phyloP scores from a whole-genome alignment of 2,888 invertebrate species.

The Pteria penguin region DNA sequence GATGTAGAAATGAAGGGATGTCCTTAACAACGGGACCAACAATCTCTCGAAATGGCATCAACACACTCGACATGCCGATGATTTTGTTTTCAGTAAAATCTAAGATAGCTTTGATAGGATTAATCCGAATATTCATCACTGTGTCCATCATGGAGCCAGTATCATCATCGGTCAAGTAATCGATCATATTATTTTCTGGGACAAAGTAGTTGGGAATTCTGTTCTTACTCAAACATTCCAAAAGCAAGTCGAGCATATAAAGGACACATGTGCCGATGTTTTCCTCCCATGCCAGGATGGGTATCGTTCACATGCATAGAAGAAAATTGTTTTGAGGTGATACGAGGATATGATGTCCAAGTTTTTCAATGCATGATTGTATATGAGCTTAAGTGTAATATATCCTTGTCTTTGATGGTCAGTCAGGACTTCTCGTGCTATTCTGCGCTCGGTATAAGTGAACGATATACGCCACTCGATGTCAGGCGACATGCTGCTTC shows the following conservation, averaged over 20 bases:
- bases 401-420: constrained; percentile 47
- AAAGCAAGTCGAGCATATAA: constrained; percentile 42
- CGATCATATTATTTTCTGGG: constrained; percentile 50
- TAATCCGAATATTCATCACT: constrained; percentile 25
- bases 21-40: not conserved
- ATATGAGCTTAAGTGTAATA: constrained; percentile 41
- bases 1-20: not conserved
- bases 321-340: constrained; percentile 49
- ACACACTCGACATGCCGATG: not conserved
- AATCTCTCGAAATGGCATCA: not conserved
- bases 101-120: constrained; percentile 27
- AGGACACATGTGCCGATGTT: constrained; percentile 42
- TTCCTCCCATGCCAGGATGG: constrained; percentile 37
- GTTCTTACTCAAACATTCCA: constrained; percentile 33
- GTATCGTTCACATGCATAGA: constrained; percentile 55
- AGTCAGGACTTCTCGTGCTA: constrained; percentile 42
- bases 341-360: constrained; percentile 31
- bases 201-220: constrained; percentile 47
- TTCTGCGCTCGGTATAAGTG: constrained; percentile 40
- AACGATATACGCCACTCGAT: constrained; percentile 53
- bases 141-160: constrained; percentile 4
- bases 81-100: constrained; percentile 11
- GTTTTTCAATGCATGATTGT: constrained; percentile 34
- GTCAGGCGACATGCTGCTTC: constrained; percentile 16
- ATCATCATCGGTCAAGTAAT: constrained; percentile 39